These are phyloP conservation scores for Tokudaia tokunoshimensis DNA, from an alignment of 2,797 vertebrate genomes.

Conservation along the genomic window DNA sequence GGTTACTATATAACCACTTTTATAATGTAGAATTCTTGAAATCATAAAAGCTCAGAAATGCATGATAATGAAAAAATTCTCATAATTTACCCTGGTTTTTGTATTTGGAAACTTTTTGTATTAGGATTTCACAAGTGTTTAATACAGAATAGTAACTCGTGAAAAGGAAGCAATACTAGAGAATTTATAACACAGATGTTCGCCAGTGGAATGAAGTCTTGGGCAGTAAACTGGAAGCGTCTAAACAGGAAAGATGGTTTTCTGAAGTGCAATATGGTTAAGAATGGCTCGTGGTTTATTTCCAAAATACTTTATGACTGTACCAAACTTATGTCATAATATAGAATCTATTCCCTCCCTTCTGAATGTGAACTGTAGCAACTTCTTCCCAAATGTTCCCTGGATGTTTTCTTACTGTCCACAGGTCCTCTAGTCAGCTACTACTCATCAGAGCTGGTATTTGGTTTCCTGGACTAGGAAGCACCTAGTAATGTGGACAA, in stretches of 20 bases:
- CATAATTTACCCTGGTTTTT: background rate
- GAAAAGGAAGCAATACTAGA: background rate
- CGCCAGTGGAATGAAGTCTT: background rate
- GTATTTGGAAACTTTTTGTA: background rate
- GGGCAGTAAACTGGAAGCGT: background rate
- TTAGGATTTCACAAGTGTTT: slow-evolving; percentile 18
- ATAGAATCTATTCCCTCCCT: background rate
- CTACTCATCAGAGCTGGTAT: background rate
- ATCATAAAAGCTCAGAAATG: background rate
- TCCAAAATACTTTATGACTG: background rate
- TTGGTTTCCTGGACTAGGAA: background rate
- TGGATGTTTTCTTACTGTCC: background rate
- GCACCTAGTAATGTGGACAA: background rate
- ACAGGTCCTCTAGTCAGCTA: background rate
- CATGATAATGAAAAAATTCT: slow-evolving; percentile 10
- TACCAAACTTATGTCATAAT: background rate
- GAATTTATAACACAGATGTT: background rate
- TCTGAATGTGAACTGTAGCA: background rate
- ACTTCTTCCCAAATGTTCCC: slow-evolving; percentile 17
- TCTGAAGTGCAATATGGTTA: background rate
- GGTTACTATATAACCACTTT: background rate
- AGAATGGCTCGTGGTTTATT: background rate
- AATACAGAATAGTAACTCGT: background rate
- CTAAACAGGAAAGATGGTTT: background rate
- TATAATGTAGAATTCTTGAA: background rate